Evolutionary conservation across 64 coral and sea anemone genomes (phyloP).

Genomic region (Astreopora myriophthalma): DNA sequence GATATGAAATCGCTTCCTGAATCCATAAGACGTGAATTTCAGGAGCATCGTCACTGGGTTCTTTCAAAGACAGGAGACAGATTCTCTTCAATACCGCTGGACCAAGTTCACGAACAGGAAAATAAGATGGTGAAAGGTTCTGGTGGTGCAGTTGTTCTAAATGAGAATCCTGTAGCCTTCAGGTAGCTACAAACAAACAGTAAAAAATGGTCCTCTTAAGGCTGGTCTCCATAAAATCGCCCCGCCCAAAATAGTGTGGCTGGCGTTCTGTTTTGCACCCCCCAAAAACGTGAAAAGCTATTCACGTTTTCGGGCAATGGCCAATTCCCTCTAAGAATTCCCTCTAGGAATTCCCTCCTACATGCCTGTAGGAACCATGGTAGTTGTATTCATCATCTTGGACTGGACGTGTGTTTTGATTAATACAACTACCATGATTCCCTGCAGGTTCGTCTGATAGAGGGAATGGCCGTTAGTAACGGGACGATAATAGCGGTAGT

Average conservation of each 20-base stretch:
- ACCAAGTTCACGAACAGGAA: slow-evolving; percentile 63
- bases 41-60: slow-evolving; percentile 28
- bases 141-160: slow-evolving; percentile 71
- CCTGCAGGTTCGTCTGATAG: background rate
- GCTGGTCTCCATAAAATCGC: background rate
- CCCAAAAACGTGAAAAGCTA: background rate
- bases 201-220: background rate
- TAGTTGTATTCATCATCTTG: background rate
- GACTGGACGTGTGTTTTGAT: background rate
- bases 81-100: slow-evolving; percentile 60
- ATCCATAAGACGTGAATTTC: slow-evolving; percentile 14
- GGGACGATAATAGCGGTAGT: background rate
- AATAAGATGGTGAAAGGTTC: slow-evolving; percentile 60
- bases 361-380: background rate
- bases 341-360: no score
- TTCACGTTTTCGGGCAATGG: background rate
- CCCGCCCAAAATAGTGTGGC: background rate
- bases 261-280: background rate
- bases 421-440: background rate
- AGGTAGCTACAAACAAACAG: slow-evolving; percentile 51
- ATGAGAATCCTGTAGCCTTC: slow-evolving; percentile 64
- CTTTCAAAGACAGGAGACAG: slow-evolving; percentile 42
- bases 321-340: background rate
- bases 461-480: background rate
- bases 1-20: slow-evolving; percentile 51